These are phyloP conservation scores for Drosophila macrospina DNA, from an alignment of 2,888 invertebrate species.

Conservation along the genomic window DNA sequence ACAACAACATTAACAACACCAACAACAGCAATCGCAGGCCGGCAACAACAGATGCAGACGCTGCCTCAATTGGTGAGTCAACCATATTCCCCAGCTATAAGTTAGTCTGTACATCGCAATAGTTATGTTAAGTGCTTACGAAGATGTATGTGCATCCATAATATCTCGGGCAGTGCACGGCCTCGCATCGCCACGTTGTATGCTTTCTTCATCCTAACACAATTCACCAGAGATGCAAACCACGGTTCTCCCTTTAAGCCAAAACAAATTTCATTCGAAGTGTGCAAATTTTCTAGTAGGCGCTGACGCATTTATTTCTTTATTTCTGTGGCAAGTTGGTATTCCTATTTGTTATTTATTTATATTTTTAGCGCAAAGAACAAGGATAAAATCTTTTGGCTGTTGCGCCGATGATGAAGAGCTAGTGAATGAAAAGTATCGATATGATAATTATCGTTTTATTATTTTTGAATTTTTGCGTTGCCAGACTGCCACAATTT, in stretches of 20 bases:
- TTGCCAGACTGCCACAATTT: too few species aligned
- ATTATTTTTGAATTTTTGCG: too few species aligned
- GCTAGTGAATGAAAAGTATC: too few species aligned
- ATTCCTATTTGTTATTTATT: too few species aligned
- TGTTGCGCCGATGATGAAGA: too few species aligned
- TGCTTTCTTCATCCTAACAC: slow-evolving; percentile 40
- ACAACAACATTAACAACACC: slow-evolving; percentile 40
- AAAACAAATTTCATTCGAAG: background rate
- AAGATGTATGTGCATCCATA: background rate
- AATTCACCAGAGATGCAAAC: slow-evolving; percentile 55
- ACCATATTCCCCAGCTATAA: background rate
- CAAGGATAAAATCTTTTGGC: too few species aligned
- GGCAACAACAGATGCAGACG: background rate
- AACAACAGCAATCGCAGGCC: slow-evolving; percentile 15
- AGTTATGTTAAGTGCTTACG: background rate
- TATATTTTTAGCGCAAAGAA: too few species aligned
- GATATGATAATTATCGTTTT: too few species aligned
- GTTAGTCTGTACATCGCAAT: background rate
- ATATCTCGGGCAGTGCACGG: slow-evolving; percentile 13
- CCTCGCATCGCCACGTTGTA: slow-evolving; percentile 28
- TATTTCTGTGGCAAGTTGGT: too few species aligned
- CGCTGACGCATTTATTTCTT: too few species aligned
- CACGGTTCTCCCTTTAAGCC: slow-evolving; percentile 2
- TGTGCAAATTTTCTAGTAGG: too few species aligned
- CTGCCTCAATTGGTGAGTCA: slow-evolving; percentile 33